Evolutionary conservation across 2,888 invertebrate species (phyloP), one percentile per base, ranked within the genome.

Genomic region (Plagiodera versicolora): DNA sequence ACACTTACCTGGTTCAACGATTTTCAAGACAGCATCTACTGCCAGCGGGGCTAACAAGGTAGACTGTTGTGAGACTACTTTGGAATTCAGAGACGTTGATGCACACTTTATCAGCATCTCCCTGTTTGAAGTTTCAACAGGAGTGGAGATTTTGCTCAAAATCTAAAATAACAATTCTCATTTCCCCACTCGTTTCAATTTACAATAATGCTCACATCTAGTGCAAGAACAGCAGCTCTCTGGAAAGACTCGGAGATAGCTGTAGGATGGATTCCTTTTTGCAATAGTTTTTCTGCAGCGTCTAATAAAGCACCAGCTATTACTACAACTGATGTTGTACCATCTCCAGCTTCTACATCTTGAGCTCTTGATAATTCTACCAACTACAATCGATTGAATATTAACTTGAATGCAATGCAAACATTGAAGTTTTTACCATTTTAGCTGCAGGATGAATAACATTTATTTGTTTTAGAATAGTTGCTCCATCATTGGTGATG

Each of bases 401-500:
- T 24, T 24, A 24, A 6, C 24, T 24, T 24, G 4, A 24, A 4
- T 2, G n/a, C 39, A n/a, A 39, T 39, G 5, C n/a, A 39, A 39
- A 14, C n/a, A 16, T 14, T 2, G 16, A 39, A 2, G 2, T 39
- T 16, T 60, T 59, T 83, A 94, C 94, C 98, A 99, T 98, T 87
- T 98, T 98, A 17, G 98, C 98, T 69, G 98, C 97, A 51, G 99
- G 99, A 80, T 99, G 99, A 66, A 95, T 85, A 1, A 99, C 98
- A 81, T 95, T 95, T 89, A 99, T 99, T 83, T 98, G 94, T 81
- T 99, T 98, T 62, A 99, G 83, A 81, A 99, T 99, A 32, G 99
- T 99, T 32, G 99, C 99, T 59, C 99, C 99, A 85, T 99, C 99
- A 82, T 99, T 99, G 56, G 99, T 99, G 66, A 99, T 99, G 1